Evolutionary conservation across 2,113 vertebrate genomes (phyloP).

Genomic region (Apaloderma vittatum): DNA sequence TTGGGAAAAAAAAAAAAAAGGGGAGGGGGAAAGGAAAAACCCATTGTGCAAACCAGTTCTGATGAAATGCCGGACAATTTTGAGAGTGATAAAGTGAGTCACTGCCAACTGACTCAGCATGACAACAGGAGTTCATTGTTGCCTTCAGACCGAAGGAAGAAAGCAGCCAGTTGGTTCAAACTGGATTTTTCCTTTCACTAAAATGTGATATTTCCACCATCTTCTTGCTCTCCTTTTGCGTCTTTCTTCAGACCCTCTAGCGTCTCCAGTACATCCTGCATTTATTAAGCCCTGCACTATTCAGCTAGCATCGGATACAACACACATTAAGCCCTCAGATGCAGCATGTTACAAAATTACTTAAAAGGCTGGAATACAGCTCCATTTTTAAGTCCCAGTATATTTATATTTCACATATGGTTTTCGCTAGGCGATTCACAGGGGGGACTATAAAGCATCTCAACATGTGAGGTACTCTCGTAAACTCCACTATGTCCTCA

Average conservation of each 20-base stretch:
- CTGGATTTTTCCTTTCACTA: constrained; percentile 35
- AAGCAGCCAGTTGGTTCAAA: constrained; percentile 35
- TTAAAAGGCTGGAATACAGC: constrained; percentile 71
- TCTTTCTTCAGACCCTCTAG: constrained; percentile 15
- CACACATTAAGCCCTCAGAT: constrained; percentile 49
- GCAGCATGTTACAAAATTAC: constrained; percentile 67
- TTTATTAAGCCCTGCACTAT: constrained; percentile 37
- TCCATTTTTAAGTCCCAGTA: constrained; percentile 70
- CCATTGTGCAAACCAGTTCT: constrained; percentile 56
- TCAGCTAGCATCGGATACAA: constrained; percentile 22
- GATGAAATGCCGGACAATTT: constrained; percentile 61
- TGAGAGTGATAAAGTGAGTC: constrained; percentile 60
- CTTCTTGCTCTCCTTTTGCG: neutral
- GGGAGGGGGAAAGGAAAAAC: neutral
- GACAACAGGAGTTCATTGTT: constrained; percentile 68
- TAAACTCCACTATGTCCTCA: constrained; percentile 66
- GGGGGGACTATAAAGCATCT: constrained; percentile 71
- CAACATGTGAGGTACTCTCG: constrained; percentile 68
- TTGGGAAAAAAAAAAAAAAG: neutral
- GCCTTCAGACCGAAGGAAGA: constrained; percentile 48
- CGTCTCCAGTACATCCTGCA: constrained; percentile 22
- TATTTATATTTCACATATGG: constrained; percentile 77
- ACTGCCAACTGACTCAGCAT: constrained; percentile 72
- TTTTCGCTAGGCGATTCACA: constrained; percentile 71
- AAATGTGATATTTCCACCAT: constrained; percentile 47